These are phyloP conservation scores for Corythaeola cristata DNA, from an alignment of 2,113 vertebrate genomes.

Conservation along the genomic window DNA sequence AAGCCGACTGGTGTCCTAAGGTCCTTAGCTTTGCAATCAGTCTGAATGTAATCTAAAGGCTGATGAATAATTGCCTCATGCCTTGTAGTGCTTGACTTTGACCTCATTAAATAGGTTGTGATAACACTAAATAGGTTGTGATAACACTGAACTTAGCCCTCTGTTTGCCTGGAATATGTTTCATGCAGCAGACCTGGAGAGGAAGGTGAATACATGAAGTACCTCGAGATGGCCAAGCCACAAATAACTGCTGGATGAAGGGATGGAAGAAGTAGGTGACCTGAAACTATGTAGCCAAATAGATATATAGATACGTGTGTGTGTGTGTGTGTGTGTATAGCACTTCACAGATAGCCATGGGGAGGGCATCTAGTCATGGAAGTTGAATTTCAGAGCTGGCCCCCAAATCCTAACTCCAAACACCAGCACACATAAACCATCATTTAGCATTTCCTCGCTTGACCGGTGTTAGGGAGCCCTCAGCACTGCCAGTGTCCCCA, in stretches of 20 bases:
- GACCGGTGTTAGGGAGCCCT: neutral
- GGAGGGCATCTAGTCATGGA: neutral
- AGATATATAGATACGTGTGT: no score
- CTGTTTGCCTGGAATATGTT: neutral
- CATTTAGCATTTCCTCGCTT: neutral
- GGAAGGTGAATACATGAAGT: neutral
- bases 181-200: neutral
- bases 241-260: neutral
- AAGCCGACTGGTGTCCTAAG: neutral
- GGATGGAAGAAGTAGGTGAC: neutral
- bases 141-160: neutral
- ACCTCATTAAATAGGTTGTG: neutral
- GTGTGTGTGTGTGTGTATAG: neutral
- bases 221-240: rapidly evolving
- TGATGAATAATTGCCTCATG: neutral
- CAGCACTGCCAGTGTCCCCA: neutral
- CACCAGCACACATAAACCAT: neutral
- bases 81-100: neutral
- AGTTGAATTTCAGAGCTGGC: neutral
- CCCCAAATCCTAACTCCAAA: neutral
- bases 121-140: neutral
- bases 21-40: neutral
- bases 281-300: neutral
- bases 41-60: neutral
- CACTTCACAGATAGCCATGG: neutral